A percentile compares a stretch with the other conserved stretches of the same genome.
These are phyloP conservation scores for Zaprionus tsacasi DNA, from an alignment of 1,140 invertebrate genomes.

Conservation along the genomic window DNA sequence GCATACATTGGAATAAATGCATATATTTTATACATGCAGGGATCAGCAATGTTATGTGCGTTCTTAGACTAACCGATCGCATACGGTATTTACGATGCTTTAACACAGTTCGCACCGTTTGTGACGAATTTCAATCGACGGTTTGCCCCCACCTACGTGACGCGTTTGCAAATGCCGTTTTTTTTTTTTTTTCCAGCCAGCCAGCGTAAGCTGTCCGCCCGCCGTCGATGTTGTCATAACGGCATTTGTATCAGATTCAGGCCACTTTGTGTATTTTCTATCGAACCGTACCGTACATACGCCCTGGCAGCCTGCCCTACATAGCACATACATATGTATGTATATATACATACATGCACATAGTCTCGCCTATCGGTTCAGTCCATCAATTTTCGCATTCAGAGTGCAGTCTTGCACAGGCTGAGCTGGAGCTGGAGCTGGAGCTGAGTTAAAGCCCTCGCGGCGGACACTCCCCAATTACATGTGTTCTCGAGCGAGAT, in stretches of 20 bases:
- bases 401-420: slow-evolving; percentile 12
- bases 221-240: slow-evolving; percentile 58
- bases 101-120: not conserved
- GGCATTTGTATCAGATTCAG: slow-evolving; percentile 44
- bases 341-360: slow-evolving; percentile 1
- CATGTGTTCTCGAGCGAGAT: slow-evolving; percentile 17
- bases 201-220: slow-evolving; percentile 21
- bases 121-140: slow-evolving; percentile 39
- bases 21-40: not conserved
- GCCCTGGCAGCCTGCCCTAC: slow-evolving; percentile 32
- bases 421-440: not conserved
- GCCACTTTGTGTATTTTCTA: slow-evolving; percentile 47
- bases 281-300: slow-evolving; percentile 12
- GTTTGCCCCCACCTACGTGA: slow-evolving; percentile 58
- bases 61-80: not conserved
- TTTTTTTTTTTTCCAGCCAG: not conserved
- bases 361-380: slow-evolving; percentile 11
- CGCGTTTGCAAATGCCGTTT: slow-evolving; percentile 35
- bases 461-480: slow-evolving; percentile 18
- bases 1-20: not conserved
- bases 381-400: slow-evolving; percentile 42
- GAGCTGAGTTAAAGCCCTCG: not conserved
- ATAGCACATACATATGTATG: slow-evolving; percentile 43
- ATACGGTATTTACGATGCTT: slow-evolving; percentile 6
- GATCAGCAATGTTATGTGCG: not conserved